phyloP scores from a whole-genome alignment of 2,888 invertebrate species.

The Euzophera pinguis region DNA sequence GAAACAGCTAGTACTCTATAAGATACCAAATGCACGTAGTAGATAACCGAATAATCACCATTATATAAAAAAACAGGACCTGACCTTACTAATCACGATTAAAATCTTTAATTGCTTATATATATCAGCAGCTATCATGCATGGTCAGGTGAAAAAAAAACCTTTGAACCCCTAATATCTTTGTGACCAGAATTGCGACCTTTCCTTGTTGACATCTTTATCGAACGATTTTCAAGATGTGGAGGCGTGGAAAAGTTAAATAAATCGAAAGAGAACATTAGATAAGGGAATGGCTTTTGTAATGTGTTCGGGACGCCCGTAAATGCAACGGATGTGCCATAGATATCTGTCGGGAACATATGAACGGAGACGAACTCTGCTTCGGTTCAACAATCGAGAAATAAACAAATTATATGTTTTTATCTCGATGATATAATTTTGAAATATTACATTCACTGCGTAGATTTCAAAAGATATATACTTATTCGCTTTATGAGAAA shows the following conservation, averaged over 20 bases:
- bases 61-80: too few relatives aligned
- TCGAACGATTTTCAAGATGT: conserved; percentile 70
- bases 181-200: conserved; percentile 41
- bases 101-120: too few relatives aligned
- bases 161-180: neutral
- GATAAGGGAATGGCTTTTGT: conserved; percentile 77
- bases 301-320: conserved; percentile 76
- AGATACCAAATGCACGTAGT: too few relatives aligned
- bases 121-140: neutral
- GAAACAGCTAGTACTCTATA: too few relatives aligned
- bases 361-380: conserved; percentile 47
- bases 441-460: too few relatives aligned
- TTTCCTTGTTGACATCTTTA: conserved; percentile 74
- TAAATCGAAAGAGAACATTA: conserved; percentile 75
- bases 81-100: too few relatives aligned
- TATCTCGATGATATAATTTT: neutral
- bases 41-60: too few relatives aligned
- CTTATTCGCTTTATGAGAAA: too few relatives aligned
- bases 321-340: conserved; percentile 75
- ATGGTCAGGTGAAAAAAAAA: neutral
- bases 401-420: neutral
- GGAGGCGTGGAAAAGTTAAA: conserved; percentile 76
- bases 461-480: too few relatives aligned
- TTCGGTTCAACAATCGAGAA: conserved; percentile 25
- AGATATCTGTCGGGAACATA: conserved; percentile 61